These are phyloP conservation scores for Protosalanx chinensis DNA, from an alignment of 2,797 vertebrate species.

Conservation along the genomic window DNA sequence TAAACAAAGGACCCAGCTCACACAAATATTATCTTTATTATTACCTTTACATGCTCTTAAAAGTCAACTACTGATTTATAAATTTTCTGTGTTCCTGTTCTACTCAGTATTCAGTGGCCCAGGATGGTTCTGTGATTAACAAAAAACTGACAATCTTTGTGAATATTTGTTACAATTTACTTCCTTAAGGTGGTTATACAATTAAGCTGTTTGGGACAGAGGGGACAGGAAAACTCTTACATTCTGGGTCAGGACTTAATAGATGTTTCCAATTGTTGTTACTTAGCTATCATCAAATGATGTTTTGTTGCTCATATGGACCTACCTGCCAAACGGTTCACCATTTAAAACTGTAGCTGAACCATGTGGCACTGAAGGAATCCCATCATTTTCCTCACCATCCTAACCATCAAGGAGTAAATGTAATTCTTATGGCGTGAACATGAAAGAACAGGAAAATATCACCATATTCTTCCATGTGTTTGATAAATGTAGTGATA, in stretches of 20 bases:
- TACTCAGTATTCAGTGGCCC: slow-evolving; percentile 43
- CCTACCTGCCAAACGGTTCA: no score
- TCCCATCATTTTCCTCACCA: no score
- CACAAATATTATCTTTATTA: slow-evolving; percentile 48
- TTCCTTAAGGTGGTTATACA: slow-evolving; percentile 28
- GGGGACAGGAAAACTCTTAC: slow-evolving; percentile 14
- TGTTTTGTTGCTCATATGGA: no score
- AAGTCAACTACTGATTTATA: slow-evolving; percentile 64
- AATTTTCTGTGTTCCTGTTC: slow-evolving; percentile 37
- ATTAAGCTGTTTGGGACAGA: slow-evolving; percentile 8
- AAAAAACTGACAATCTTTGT: slow-evolving; percentile 17
- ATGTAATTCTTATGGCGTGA: no score
- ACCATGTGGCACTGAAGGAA: no score
- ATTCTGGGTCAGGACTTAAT: slow-evolving; percentile 6
- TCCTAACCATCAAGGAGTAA: no score
- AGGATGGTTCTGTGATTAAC: slow-evolving; percentile 8
- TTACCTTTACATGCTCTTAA: slow-evolving; percentile 56
- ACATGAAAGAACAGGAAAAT: no score
- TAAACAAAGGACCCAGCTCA: slow-evolving; percentile 43
- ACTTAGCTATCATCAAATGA: no score
- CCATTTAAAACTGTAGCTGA: no score
- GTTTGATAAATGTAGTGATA: slow-evolving; percentile 33
- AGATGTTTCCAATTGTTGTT: no score
- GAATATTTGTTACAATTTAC: slow-evolving; percentile 16
- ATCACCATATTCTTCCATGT: no score